These are phyloP conservation scores for Microctenopoma stevenorrisi DNA, from an alignment of 2,797 vertebrate genomes.

Conservation along the genomic window DNA sequence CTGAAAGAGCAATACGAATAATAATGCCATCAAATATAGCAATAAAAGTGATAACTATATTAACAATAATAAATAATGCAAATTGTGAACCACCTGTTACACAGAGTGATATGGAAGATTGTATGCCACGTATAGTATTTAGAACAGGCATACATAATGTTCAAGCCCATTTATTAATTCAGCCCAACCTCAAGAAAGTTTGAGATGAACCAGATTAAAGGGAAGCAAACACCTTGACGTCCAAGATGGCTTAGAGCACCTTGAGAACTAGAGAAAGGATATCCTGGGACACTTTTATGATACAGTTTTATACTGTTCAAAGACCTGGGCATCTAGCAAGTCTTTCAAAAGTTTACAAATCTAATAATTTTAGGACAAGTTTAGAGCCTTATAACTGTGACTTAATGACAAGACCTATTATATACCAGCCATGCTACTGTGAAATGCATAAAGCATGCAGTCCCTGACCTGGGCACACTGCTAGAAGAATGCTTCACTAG, in stretches of 20 bases:
- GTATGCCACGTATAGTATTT: constrained; percentile 55
- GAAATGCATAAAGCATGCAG: constrained; percentile 73
- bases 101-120: constrained; percentile 74
- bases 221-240: constrained; percentile 74
- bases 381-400: constrained; percentile 62
- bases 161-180: constrained; percentile 53
- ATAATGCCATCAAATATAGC: constrained; percentile 83
- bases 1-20: constrained; percentile 79
- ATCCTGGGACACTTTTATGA: constrained; percentile 49
- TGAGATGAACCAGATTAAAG: constrained; percentile 79
- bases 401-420: constrained; percentile 57
- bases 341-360: constrained; percentile 37
- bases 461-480: constrained; percentile 61
- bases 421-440: constrained; percentile 75
- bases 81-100: constrained; percentile 71
- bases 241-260: constrained; percentile 71
- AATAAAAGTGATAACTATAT: constrained; percentile 80
- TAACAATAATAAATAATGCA: constrained; percentile 83
- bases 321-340: constrained; percentile 23
- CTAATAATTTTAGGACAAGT: constrained; percentile 39
- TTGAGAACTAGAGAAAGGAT: constrained; percentile 62
- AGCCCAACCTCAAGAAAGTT: constrained; percentile 65
- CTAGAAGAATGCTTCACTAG: constrained; percentile 62
- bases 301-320: constrained; percentile 43
- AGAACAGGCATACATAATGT: constrained; percentile 48